Conservation (phyloP, 2,797 vertebrate species). For the Sebastes aleutianus region DNA sequence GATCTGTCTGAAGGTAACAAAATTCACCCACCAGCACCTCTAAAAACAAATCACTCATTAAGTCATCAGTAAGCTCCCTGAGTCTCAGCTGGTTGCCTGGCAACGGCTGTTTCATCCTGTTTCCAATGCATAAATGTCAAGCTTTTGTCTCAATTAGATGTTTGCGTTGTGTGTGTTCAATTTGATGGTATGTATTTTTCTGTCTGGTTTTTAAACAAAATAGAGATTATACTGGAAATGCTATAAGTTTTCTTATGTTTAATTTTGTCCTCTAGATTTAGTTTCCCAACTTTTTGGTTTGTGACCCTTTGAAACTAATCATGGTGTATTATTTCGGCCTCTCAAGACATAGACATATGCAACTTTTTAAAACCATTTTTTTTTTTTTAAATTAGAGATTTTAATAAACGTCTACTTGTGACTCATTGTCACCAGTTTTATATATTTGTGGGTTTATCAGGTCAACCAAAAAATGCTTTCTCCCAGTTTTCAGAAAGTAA, state of each 20-base stretch:
- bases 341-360: background rate
- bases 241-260: background rate
- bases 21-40: background rate
- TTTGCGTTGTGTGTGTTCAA: background rate
- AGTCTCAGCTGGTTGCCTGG: background rate
- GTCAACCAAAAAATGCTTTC: background rate
- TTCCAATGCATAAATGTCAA: background rate
- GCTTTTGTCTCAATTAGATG: background rate
- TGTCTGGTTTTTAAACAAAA: background rate
- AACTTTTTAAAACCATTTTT: background rate
- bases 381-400: background rate
- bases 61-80: background rate
- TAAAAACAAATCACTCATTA: background rate
- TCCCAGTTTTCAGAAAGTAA: background rate
- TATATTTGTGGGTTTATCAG: background rate
- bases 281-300: background rate
- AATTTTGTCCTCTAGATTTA: background rate
- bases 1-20: background rate
- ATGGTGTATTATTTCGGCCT: background rate
- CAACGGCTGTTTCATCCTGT: background rate
- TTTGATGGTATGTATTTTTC: background rate
- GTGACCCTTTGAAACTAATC: background rate
- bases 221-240: background rate
- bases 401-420: background rate
- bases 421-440: background rate